These are phyloP conservation scores for Nephrotoma guestfalica DNA, from an alignment of 2,888 invertebrate genomes.

Conservation along the genomic window DNA sequence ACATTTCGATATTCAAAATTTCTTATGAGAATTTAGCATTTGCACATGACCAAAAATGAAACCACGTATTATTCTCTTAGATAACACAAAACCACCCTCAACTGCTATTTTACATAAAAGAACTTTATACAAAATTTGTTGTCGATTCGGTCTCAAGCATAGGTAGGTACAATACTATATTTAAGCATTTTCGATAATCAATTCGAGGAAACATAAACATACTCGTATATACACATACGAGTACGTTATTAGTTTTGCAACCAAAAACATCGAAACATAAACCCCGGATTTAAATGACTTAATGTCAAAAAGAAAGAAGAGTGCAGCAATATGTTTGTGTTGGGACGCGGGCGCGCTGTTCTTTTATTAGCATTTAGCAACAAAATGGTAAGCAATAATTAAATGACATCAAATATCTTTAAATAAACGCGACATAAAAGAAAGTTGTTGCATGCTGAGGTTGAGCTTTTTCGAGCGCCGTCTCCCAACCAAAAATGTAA, in stretches of 20 bases:
- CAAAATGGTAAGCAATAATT: not conserved
- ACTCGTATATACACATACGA: too few species aligned
- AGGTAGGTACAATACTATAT: not conserved
- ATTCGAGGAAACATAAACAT: not conserved
- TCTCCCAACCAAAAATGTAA: not conserved
- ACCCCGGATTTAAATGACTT: not conserved
- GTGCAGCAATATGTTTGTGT: not conserved
- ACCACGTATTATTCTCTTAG: not conserved
- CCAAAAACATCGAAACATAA: not conserved
- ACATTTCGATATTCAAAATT: not conserved
- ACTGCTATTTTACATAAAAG: not conserved
- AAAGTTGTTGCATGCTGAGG: not conserved
- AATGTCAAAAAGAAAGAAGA: not conserved
- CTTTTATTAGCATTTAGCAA: too few species aligned
- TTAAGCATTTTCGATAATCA: not conserved
- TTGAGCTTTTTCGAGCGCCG: not conserved
- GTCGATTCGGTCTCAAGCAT: not conserved
- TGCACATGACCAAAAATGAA: not conserved
- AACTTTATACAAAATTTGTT: not conserved
- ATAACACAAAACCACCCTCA: not conserved
- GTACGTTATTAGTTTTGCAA: not conserved
- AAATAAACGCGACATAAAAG: not conserved
- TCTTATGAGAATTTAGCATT: not conserved
- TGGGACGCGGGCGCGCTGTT: not conserved
- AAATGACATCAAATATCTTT: not conserved